Evolutionary conservation across 2,888 invertebrate genomes (phyloP), one percentile per base, ranked within the genome.

Genomic region (Amitus sp.): DNA sequence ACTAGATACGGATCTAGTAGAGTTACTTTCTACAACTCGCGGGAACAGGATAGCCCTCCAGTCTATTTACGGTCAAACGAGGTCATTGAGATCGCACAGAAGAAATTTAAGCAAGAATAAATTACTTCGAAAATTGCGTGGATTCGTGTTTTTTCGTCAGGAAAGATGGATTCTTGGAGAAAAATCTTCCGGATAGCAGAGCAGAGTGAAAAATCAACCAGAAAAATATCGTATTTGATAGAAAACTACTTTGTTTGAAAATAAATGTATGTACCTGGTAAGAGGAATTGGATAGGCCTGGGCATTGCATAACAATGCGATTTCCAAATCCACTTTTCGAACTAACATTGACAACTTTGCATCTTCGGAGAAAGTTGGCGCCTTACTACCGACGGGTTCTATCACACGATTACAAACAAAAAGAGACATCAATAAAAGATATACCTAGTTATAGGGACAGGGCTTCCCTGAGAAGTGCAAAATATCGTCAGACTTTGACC

Each of bases 381-480:
- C 84, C 73, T 87, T 85, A 23, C 84, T 83, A 47, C 87, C 87
- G 62, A 88, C 84, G 2, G 88, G 88, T 77, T 87, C 86, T 87
- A 77, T 47, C 67, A 52, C 51, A 56, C 23, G 15, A 23, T 9
- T 27, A 17, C 2, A 33, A 50, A 12, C 43, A 43, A 9, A 34
- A 19, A 23, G 2, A 46, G 0, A n/a, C n/a, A 34, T 12, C 30
- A 20, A 2, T 47, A 17, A 47, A 28, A 48, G 19, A 17, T 62
- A 85, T 88, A 90, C 90, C 89, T 90, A 87, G 89, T 90, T 73
- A 85, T 82, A 58, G 90, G 90, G 78, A 88, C 84, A 71, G 90
- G 90, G 82, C 87, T 89, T 73, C 87, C 88, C 84, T 91, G 91
- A 57, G 90, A 90, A 77, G 88, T 89, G 80, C 91, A 91, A 74